A percentile compares a stretch with the other conserved stretches of the same genome.
These are phyloP conservation scores for Platysternon megacephalum DNA, from an alignment of 2,113 vertebrate genomes.

Conservation along the genomic window DNA sequence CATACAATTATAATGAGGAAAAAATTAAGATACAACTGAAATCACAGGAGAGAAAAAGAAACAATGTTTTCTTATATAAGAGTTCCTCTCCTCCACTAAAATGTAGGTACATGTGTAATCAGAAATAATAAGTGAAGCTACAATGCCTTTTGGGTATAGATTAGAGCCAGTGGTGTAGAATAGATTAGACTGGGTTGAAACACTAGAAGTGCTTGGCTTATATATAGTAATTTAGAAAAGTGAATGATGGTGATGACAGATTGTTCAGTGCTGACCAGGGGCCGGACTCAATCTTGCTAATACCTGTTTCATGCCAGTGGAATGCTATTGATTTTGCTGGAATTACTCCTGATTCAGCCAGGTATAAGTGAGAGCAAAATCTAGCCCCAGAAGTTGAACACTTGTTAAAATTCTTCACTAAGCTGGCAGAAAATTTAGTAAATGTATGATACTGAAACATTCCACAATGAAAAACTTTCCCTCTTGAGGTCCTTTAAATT, in stretches of 20 bases:
- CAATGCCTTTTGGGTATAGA: not conserved
- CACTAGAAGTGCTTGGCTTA: not conserved
- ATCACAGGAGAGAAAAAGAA: not conserved
- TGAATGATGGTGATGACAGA: accelerated
- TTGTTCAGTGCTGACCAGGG: not conserved
- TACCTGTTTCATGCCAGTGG: not conserved
- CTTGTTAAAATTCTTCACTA: not conserved
- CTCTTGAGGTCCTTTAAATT: not conserved
- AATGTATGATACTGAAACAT: not conserved
- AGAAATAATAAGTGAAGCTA: not conserved
- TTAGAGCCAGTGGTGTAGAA: not conserved
- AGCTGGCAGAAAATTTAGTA: not conserved
- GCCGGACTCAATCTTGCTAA: not conserved
- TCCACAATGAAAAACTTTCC: not conserved
- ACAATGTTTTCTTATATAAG: not conserved
- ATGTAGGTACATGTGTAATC: not conserved
- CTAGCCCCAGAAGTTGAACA: not conserved
- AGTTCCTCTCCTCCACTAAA: not conserved
- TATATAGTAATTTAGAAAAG: not conserved
- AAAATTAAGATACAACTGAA: not conserved
- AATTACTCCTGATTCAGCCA: not conserved
- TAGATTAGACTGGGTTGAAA: not conserved
- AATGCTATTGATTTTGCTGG: not conserved
- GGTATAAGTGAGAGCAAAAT: not conserved
- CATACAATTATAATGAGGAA: not conserved